Base-by-base conservation (phyloP, 2,113 vertebrate genomes). In the Phainopepla nitens region DNA sequence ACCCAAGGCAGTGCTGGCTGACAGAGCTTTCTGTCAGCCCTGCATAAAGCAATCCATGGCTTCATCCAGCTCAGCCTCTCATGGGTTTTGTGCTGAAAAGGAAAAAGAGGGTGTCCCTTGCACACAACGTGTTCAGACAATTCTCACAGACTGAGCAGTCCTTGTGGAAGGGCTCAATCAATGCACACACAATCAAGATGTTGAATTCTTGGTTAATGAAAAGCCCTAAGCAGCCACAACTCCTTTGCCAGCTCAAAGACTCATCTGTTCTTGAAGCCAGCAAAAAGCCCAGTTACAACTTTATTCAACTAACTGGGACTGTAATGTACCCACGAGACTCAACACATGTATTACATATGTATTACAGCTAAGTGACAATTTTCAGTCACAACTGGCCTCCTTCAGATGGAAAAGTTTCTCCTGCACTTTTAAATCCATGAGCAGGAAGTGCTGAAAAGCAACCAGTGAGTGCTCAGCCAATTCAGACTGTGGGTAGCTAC, bases 321-420 rank as follows among this genome's bases (percentile, higher is more conserved):
- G 39, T 39, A 73, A 35, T 11, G 28, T 41, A 51, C 18, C 7
- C 64, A 42, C 21, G 47, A 56, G 41, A 39, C 20, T 42, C 27
- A 66, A 50, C 11, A 28, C 15, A 7, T 0, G 2, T 15, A 28
- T 44, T 39, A 44, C 27, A 28, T 17, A 7, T 0, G 2, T 15
- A 28, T 44, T 39, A 44, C 27, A 68, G 35, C 24, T 31, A 53
- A 71, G 45, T 35, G 41, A 60, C 31, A 87, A 60, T 54, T 61
- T 62, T 54, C 28, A 42, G 33, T 61, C 68, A 33, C 29, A 71
- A 60, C 11, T 50, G 42, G n/a, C 11, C 20, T 79, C 39, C 35
- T 39, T 49, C 3, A 65, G 31, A 42, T 18, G 17, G 47, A 49
- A 36, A 72, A 41, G 14, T 23, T 57, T 87, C 69, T n/a, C 35